Base-by-base conservation (phyloP, 23 tunicate genomes). In the Phallusia fumigata region DNA sequence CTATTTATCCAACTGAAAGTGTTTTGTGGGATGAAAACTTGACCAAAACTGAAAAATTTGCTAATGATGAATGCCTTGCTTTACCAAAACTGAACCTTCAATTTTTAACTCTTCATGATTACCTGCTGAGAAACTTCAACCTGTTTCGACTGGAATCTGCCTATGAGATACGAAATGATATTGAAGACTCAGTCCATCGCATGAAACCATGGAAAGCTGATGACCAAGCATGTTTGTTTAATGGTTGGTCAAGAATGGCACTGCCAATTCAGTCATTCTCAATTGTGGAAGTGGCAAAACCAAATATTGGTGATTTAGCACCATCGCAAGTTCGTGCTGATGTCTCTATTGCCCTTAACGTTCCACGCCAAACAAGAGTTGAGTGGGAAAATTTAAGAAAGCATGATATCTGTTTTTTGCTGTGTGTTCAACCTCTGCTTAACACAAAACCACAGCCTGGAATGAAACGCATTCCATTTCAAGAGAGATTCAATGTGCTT, bases 211-310 rank as follows among this genome's bases (percentile, higher is more conserved):
- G 82, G 87, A 69, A 64, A 28, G 83, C 85, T 16, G 91, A 88
- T 36, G 99, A 89, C 69, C 89, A 89, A 21, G 18, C 85, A 8
- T 92, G 95, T 80, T 77, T 87, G 30, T 97, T 97, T 80, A 76
- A 82, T 76, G 99, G 99, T 33, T 97, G 99, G 99, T 84, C 99
- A 33, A 84, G 97, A 83, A 97, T 97, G 99, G 96, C 89, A n/a
- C 80, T 97, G 36, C 97, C 99, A 18, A 64, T 97, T 65, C 99
- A 97, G 51, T 72, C 89, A 10, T 92, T 97, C 77, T 76, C 89
- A 6, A 79, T 97, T 75, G 99, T 97, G 30, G 99, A 97, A 85
- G 99, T 97, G 35, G 97, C 99, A 18, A 93, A 93, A 65, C 99
- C 99, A 3, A 85, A 88, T 65, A 88, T 97, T 81, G 97, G 98